Conservation (phyloP, 2,113 vertebrate species). For the Cygnus buccinator region DNA sequence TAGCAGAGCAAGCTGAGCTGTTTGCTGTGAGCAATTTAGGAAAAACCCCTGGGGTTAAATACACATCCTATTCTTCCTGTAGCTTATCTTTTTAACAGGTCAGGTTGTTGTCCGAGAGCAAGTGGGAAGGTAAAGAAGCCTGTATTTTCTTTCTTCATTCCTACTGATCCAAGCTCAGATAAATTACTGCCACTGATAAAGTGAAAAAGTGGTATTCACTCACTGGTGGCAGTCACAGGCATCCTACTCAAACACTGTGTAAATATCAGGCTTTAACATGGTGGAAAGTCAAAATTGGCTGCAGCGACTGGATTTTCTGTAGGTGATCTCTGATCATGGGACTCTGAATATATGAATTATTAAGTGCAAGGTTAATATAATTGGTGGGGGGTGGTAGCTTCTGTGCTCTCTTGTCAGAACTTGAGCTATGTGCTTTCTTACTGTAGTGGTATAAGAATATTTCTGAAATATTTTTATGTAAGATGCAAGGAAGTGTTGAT, state of each 20-base stretch:
- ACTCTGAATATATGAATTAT: background rate
- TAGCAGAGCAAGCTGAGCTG: background rate
- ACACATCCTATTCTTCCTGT: background rate
- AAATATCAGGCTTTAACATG: background rate
- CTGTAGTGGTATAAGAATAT: background rate
- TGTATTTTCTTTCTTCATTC: background rate
- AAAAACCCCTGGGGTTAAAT: background rate
- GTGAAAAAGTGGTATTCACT: background rate
- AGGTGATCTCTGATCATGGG: background rate
- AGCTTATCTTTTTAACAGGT: background rate
- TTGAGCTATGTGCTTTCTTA: background rate
- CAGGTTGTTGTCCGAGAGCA: background rate
- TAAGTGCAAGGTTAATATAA: background rate
- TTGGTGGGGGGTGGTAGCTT: background rate
- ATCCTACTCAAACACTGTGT: background rate
- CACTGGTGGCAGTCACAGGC: background rate
- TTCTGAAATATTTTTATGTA: background rate
- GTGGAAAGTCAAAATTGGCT: background rate
- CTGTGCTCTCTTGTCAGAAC: background rate
- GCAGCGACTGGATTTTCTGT: background rate
- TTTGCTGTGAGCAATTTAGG: background rate
- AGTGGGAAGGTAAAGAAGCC: background rate
- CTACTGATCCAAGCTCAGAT: background rate
- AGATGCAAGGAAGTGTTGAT: background rate
- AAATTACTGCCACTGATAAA: background rate